A percentile compares a stretch with the other conserved stretches of the same genome.
phyloP scores from a whole-genome alignment of 2,888 invertebrate species.

The Argyresthia albistria region DNA sequence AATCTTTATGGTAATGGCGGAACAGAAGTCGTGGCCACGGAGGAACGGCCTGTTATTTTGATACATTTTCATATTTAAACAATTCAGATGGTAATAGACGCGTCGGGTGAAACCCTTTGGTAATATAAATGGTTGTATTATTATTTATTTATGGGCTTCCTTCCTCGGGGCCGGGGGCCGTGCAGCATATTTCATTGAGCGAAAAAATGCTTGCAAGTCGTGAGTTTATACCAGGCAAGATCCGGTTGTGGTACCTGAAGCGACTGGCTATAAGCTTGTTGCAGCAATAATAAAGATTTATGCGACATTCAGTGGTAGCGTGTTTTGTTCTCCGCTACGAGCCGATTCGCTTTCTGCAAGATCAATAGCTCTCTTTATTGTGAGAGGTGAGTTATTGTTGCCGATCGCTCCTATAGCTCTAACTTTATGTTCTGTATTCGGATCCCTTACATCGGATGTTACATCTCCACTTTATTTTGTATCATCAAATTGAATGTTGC shows the following conservation, averaged over 20 bases:
- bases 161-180: conserved; percentile 62
- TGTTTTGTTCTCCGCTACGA: conserved; percentile 68
- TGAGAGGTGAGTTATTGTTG: conserved; percentile 57
- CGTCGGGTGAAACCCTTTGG: conserved; percentile 70
- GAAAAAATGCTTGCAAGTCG: conserved; percentile 67
- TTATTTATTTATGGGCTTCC: conserved; percentile 72
- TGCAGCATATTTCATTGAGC: conserved; percentile 67
- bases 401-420: conserved; percentile 45
- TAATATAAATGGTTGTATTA: conserved; percentile 72
- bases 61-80: conserved; percentile 73
- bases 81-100: conserved; percentile 72
- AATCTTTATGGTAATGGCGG: conserved; percentile 67
- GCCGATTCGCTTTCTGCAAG: conserved; percentile 66
- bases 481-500: too few species aligned
- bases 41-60: conserved; percentile 66
- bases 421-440: conserved; percentile 43
- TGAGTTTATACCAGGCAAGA: conserved; percentile 59
- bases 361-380: conserved; percentile 69
- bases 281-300: conserved; percentile 72
- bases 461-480: conserved; percentile 36
- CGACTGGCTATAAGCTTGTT: conserved; percentile 66
- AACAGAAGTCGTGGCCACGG: conserved; percentile 67
- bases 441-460: conserved; percentile 57
- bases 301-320: conserved; percentile 69
- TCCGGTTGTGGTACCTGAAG: conserved; percentile 68